A percentile compares a stretch with the other conserved stretches of the same genome.
Evolutionary conservation across 2,113 vertebrate species (phyloP).

Genomic region (Menidia beryllina): DNA sequence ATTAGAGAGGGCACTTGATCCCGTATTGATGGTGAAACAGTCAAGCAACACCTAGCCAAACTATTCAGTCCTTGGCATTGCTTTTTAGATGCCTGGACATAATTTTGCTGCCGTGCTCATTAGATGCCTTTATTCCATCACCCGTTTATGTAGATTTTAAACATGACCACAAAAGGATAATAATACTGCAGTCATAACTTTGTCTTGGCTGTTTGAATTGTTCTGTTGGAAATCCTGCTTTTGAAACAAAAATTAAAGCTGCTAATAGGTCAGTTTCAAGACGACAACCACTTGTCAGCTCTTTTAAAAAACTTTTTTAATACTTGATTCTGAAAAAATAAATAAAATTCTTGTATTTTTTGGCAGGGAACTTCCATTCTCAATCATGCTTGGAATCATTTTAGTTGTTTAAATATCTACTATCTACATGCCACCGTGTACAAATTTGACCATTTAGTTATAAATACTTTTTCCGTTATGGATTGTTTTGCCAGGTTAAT

Average conservation of each 20-base stretch:
- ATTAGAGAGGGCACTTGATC: conserved; percentile 76
- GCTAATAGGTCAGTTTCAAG: conserved; percentile 65
- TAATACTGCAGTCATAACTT: conserved; percentile 43
- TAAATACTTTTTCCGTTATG: too few relatives aligned
- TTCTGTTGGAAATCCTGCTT: conserved; percentile 56
- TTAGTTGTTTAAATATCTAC: not conserved
- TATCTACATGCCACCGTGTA: too few relatives aligned
- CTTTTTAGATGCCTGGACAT: conserved; percentile 2
- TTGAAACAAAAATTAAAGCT: conserved; percentile 64
- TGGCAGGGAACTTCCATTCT: not conserved
- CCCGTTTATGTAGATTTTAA: conserved; percentile 49
- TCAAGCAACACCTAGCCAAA: conserved; percentile 55
- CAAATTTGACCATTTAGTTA: too few relatives aligned
- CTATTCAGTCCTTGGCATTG: conserved; percentile 37
- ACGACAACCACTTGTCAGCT: conserved; percentile 48
- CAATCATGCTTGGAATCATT: not conserved
- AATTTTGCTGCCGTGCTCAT: conserved; percentile 18
- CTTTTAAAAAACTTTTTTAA: too few relatives aligned
- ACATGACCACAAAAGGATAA: conserved; percentile 53
- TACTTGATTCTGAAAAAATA: conserved; percentile 31
- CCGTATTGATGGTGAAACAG: conserved; percentile 74
- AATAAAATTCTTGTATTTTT: conserved; percentile 12
- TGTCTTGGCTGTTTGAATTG: conserved; percentile 56
- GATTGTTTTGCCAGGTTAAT: too few relatives aligned
- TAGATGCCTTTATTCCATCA: conserved; percentile 19